phyloP scores from a whole-genome alignment of 2,797 vertebrate species.

The Vultur gryphus region DNA sequence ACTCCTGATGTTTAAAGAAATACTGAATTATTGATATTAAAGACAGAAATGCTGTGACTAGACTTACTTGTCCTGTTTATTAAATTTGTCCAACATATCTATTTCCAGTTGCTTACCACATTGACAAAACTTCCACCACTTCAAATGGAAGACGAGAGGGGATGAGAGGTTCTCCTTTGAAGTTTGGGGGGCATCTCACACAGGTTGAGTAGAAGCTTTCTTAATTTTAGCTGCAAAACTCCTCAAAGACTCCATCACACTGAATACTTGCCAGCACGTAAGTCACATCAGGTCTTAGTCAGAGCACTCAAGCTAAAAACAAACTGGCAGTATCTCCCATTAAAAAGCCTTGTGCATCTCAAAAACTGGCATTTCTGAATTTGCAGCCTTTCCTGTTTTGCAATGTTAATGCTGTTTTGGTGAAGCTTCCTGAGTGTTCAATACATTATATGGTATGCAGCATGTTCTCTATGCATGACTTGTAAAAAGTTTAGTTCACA shows the following conservation, averaged over 20 bases:
- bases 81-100: neutral
- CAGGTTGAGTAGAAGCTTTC: neutral
- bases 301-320: neutral
- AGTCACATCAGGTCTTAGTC: neutral
- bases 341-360: neutral
- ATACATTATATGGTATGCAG: fast-evolving
- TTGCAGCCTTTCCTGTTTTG: neutral
- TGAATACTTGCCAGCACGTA: neutral
- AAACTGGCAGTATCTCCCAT: neutral
- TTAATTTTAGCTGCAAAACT: neutral
- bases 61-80: neutral
- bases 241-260: neutral
- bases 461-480: fast-evolving
- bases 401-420: neutral
- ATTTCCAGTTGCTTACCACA: neutral
- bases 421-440: neutral
- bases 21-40: neutral
- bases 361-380: neutral
- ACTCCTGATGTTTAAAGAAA: neutral
- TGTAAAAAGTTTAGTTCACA: neutral
- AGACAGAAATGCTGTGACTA: neutral
- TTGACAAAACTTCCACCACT: neutral
- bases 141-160: neutral
- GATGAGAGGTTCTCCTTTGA: neutral
- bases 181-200: neutral